Conservation (phyloP, 2,797 vertebrate species). For the Poecilia gillii region DNA sequence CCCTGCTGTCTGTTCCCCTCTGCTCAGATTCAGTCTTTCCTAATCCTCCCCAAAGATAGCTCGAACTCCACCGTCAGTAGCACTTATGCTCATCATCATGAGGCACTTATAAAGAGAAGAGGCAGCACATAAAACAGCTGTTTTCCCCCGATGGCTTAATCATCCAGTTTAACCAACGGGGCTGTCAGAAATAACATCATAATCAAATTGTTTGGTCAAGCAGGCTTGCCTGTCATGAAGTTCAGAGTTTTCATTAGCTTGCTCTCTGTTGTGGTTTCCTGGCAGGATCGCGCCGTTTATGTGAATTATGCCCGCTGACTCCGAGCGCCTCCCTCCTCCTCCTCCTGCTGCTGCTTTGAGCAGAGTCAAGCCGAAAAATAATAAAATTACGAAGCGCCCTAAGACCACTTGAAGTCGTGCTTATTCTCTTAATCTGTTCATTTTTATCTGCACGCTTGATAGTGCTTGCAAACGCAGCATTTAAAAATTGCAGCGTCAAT, state of each 20-base stretch:
- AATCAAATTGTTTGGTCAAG: conserved; percentile 57
- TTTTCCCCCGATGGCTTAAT: conserved; percentile 68
- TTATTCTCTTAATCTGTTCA: background rate
- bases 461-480: background rate
- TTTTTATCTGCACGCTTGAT: background rate
- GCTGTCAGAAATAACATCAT: conserved; percentile 61
- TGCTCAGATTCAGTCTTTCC: conserved; percentile 45
- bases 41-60: conserved; percentile 62
- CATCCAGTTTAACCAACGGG: conserved; percentile 58
- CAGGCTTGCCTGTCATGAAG: conserved; percentile 29
- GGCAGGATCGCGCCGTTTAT: background rate
- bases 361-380: background rate
- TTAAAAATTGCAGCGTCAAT: background rate
- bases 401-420: background rate
- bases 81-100: conserved; percentile 66
- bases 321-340: background rate
- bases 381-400: background rate
- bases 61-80: conserved; percentile 62
- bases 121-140: conserved; percentile 59
- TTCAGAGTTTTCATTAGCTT: background rate
- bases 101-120: conserved; percentile 45
- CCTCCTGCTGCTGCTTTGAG: background rate
- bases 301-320: background rate
- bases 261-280: conserved; percentile 1
- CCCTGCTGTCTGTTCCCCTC: conserved; percentile 63